Conservation (phyloP, 2,113 vertebrate species). For the Sclerurus mexicanus region DNA sequence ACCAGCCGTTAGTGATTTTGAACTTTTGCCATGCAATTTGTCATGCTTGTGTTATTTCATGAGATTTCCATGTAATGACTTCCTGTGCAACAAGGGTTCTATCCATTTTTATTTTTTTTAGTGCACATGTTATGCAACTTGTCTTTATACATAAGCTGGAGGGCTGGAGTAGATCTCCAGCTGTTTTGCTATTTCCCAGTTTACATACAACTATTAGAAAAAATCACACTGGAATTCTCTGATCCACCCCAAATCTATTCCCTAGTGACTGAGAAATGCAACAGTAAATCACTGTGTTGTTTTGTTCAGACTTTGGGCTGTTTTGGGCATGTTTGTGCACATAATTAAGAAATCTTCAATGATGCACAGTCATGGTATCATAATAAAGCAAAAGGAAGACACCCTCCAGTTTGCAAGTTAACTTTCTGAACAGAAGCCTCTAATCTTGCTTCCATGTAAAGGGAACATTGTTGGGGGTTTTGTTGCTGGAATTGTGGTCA, state of each 20-base stretch:
- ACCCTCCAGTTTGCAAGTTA: neutral
- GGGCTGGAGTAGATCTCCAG: neutral
- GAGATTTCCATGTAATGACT: neutral
- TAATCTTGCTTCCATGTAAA: neutral
- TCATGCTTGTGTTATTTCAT: neutral
- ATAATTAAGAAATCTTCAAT: neutral
- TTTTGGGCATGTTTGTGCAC: neutral
- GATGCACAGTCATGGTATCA: neutral
- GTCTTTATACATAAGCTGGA: neutral
- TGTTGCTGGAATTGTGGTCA: neutral
- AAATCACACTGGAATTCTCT: neutral
- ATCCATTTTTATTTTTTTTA: neutral
- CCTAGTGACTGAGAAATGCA: neutral
- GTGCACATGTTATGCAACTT: neutral
- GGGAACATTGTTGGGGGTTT: fast-evolving
- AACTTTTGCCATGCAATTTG: slow-evolving; percentile 14
- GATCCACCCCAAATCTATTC: neutral
- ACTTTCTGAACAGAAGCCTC: neutral
- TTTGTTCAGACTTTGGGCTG: neutral
- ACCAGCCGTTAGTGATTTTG: neutral
- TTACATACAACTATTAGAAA: neutral
- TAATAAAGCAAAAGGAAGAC: neutral
- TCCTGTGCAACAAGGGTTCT: neutral
- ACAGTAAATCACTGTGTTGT: neutral
- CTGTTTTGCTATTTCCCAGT: neutral